Percentiles rank a stretch among this genome's conserved stretches.
Evolutionary conservation across 1,140 invertebrate genomes (phyloP).

Genomic region (Cheumatopsyche charites): DNA sequence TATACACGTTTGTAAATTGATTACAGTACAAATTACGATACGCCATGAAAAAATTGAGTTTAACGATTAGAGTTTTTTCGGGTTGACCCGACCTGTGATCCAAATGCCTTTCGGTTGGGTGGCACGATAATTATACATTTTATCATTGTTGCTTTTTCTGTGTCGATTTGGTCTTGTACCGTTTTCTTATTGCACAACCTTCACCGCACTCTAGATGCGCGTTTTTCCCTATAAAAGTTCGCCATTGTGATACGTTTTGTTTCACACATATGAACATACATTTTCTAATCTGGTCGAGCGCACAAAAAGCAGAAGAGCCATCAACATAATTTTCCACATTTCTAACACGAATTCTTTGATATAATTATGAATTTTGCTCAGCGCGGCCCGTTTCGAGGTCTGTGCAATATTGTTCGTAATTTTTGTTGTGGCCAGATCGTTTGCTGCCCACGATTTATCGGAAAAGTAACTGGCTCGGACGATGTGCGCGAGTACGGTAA

Average conservation of each 20-base stretch:
- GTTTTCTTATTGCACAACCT: slow-evolving; percentile 8
- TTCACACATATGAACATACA: background rate
- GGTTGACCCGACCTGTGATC: slow-evolving; percentile 15
- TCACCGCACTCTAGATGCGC: background rate
- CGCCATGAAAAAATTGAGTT: background rate
- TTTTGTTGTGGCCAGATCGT: slow-evolving; percentile 7
- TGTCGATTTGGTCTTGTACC: background rate
- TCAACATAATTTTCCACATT: no score
- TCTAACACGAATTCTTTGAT: no score
- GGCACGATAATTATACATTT: slow-evolving; percentile 1
- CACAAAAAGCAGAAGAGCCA: background rate
- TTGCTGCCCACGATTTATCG: slow-evolving; percentile 22
- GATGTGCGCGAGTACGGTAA: slow-evolving; percentile 27
- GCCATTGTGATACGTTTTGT: background rate
- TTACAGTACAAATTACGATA: no score
- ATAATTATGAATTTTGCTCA: no score
- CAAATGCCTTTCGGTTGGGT: slow-evolving; percentile 7
- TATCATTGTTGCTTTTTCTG: slow-evolving; percentile 4
- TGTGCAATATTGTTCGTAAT: background rate
- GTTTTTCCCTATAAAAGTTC: background rate
- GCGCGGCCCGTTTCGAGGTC: background rate
- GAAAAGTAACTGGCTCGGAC: slow-evolving; percentile 29
- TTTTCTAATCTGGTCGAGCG: slow-evolving; percentile 7
- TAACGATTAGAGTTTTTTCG: slow-evolving; percentile 14
- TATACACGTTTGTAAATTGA: no score